A percentile compares a stretch with the other conserved stretches of the same genome.
Conservation (phyloP, 2,888 invertebrate genomes). For the Metopia argyrocephala region DNA sequence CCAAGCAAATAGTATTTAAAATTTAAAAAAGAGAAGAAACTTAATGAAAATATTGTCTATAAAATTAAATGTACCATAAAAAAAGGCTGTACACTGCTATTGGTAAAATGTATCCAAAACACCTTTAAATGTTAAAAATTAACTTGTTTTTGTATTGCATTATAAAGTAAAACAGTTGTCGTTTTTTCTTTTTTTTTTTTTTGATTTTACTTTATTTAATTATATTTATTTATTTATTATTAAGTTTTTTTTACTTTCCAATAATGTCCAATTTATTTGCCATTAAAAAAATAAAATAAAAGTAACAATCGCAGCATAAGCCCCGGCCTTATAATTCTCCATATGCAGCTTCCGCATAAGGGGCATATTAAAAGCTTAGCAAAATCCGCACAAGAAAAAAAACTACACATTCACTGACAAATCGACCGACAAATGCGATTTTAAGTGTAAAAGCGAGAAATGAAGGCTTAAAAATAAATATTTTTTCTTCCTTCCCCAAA, state of each 20-base stretch:
- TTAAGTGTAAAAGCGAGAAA: slow-evolving; percentile 38
- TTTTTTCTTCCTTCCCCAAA: slow-evolving; percentile 25
- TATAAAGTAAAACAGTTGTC: background rate
- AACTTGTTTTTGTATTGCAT: slow-evolving; percentile 29
- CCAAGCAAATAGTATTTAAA: background rate
- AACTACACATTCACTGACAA: slow-evolving; percentile 26
- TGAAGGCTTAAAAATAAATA: slow-evolving; percentile 32
- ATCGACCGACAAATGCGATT: slow-evolving; percentile 36
- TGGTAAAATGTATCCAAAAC: background rate
- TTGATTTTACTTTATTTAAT: background rate
- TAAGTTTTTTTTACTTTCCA: slow-evolving; percentile 59
- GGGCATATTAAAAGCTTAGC: background rate
- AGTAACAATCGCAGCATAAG: slow-evolving; percentile 7
- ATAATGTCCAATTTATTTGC: slow-evolving; percentile 59
- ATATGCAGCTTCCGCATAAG: slow-evolving; percentile 52
- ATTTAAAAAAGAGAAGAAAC: background rate
- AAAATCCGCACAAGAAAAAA: background rate
- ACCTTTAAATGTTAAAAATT: slow-evolving; percentile 20
- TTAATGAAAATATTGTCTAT: background rate
- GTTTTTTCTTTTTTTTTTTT: background rate
- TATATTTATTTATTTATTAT: slow-evolving; percentile 39
- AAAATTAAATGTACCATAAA: slow-evolving; percentile 46
- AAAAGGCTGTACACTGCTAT: background rate
- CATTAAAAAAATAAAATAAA: slow-evolving; percentile 27
- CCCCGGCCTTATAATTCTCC: slow-evolving; percentile 10